These are phyloP conservation scores for Heterocephalus glaber DNA, from an alignment of 2,113 vertebrate genomes.

Conservation along the genomic window DNA sequence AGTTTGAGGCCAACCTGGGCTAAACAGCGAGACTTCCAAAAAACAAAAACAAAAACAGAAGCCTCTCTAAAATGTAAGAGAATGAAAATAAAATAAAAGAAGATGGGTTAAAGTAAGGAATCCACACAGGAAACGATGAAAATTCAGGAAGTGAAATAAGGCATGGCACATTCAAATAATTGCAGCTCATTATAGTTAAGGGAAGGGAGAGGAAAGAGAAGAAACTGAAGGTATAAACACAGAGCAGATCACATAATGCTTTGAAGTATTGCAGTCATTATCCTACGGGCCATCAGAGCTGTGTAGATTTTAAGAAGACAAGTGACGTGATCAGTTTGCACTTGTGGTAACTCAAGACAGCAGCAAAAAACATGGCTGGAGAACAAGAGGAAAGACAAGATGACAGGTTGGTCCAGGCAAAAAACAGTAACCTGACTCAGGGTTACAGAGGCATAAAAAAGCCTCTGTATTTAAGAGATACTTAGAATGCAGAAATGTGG, in stretches of 20 bases:
- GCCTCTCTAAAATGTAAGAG: background rate
- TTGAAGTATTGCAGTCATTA: background rate
- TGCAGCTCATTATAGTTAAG: background rate
- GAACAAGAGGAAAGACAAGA: background rate
- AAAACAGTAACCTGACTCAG: background rate
- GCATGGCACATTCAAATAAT: background rate
- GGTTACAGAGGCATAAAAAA: background rate
- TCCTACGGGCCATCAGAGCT: background rate
- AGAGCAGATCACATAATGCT: background rate
- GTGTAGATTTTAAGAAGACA: background rate
- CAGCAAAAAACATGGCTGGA: background rate
- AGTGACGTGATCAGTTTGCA: background rate
- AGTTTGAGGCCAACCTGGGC: too few species aligned
- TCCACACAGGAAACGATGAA: background rate
- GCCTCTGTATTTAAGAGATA: background rate
- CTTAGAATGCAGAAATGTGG: background rate
- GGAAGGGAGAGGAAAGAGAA: background rate
- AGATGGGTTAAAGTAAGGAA: background rate
- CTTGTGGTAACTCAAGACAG: background rate
- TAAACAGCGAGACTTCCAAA: too few species aligned
- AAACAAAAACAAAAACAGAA: background rate
- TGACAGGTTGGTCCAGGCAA: background rate
- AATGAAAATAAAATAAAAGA: background rate
- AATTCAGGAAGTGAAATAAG: background rate
- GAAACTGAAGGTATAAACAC: background rate